Evolutionary conservation across 1,140 invertebrate genomes (phyloP).

Genomic region (Oryctes rhinoceros): DNA sequence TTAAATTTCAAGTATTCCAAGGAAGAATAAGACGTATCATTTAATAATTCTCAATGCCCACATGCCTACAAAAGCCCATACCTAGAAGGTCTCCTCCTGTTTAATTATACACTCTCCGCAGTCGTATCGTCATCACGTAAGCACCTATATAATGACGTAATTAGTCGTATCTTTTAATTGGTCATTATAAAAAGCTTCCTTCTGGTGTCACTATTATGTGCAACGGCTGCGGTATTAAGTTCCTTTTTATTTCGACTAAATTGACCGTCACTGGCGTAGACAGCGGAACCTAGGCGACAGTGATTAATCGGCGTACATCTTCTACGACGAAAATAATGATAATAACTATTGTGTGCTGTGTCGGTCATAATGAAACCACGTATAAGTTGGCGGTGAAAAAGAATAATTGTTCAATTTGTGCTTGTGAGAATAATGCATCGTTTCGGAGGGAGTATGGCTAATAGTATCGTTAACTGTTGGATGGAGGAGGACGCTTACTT

Average conservation of each 20-base stretch:
- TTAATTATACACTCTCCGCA: background rate
- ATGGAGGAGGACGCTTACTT: no score
- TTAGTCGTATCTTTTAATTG: constrained; percentile 15
- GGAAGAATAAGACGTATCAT: no score
- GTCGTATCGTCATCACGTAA: background rate
- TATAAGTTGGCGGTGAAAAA: no score
- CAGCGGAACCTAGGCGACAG: background rate
- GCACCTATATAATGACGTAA: constrained; percentile 14
- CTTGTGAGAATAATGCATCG: no score
- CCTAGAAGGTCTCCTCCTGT: background rate
- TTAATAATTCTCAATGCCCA: no score
- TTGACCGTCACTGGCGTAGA: background rate
- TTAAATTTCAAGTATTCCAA: no score
- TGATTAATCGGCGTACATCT: background rate
- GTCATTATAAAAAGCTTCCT: background rate
- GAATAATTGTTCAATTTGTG: no score
- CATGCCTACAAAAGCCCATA: no score
- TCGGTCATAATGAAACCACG: background rate
- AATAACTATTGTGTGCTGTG: background rate
- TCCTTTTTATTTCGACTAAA: background rate
- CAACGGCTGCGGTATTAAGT: background rate
- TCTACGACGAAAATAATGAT: constrained; percentile 16
- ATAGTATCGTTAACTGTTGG: no score
- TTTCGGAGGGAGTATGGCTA: no score
- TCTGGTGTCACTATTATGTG: background rate